Conservation (phyloP, 92 coral and sea anemone genomes). For the Virgularia gustaviana region DNA sequence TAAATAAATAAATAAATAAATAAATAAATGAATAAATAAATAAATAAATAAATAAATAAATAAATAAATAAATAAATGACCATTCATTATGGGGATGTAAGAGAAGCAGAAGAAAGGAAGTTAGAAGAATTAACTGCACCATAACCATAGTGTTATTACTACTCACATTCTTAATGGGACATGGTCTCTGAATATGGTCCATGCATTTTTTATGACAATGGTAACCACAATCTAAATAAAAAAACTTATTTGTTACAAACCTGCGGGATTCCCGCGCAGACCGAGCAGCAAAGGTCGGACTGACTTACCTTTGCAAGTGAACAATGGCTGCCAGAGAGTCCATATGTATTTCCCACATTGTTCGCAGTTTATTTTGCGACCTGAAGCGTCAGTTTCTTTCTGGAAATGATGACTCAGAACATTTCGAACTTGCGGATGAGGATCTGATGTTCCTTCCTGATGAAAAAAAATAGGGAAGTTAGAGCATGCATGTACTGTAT, state of each 20-base stretch:
- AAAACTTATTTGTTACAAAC: background rate
- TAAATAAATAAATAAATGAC: background rate
- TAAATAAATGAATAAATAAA: background rate
- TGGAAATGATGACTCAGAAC: constrained; percentile 77
- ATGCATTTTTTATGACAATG: constrained; percentile 83
- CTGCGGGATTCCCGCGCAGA: background rate
- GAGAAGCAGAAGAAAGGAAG: background rate
- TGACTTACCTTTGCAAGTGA: constrained; percentile 69
- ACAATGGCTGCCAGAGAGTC: constrained; percentile 91
- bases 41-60: background rate
- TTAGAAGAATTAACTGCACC: background rate
- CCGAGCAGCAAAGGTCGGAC: background rate
- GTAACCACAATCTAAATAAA: constrained; percentile 70
- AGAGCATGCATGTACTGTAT: too few species aligned
- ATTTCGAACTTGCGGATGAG: constrained; percentile 55
- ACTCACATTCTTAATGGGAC: constrained; percentile 84
- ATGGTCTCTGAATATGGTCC: constrained; percentile 87
- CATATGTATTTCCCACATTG: constrained; percentile 88
- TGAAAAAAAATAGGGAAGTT: too few species aligned
- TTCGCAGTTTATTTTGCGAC: constrained; percentile 64
- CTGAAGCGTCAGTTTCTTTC: constrained; percentile 58
- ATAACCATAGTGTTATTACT: background rate
- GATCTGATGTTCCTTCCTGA: constrained; percentile 53
- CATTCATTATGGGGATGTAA: background rate
- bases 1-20: background rate